Percentiles rank a stretch among this genome's conserved stretches.
These are phyloP conservation scores for Xyliphius kryptos DNA, from an alignment of 2,113 vertebrate species.

Conservation along the genomic window DNA sequence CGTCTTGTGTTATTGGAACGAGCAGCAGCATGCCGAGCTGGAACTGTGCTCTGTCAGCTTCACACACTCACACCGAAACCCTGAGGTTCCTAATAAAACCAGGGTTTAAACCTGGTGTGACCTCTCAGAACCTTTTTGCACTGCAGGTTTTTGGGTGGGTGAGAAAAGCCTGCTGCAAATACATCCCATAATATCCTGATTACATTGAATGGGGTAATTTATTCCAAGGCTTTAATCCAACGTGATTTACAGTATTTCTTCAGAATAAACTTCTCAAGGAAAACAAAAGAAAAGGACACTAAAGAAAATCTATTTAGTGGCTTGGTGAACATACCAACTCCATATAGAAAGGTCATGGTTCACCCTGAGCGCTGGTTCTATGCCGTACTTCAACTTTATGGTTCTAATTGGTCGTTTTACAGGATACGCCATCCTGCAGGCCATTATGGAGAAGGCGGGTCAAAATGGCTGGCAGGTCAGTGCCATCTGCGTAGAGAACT, in stretches of 20 bases:
- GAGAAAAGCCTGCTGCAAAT: no score
- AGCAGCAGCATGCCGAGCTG: constrained; percentile 20
- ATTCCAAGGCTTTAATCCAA: no score
- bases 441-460: constrained; percentile 98
- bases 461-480: constrained; percentile 98
- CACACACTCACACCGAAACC: neutral
- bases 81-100: no score
- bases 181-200: no score
- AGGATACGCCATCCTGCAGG: constrained; percentile 97
- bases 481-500: no score
- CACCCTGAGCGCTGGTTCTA: neutral
- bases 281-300: no score
- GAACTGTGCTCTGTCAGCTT: constrained; percentile 14
- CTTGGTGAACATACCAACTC: neutral
- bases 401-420: constrained; percentile 4
- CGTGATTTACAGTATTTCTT: no score
- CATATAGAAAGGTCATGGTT: neutral
- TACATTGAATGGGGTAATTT: no score
- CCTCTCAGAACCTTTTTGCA: neutral
- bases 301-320: no score
- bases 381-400: neutral
- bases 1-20: constrained; percentile 27
- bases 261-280: neutral
- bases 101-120: constrained; percentile 1
- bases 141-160: neutral